Evolutionary conservation across 2,797 vertebrate genomes (phyloP), one percentile per base, ranked within the genome.

Genomic region (Myripristis murdjan): DNA sequence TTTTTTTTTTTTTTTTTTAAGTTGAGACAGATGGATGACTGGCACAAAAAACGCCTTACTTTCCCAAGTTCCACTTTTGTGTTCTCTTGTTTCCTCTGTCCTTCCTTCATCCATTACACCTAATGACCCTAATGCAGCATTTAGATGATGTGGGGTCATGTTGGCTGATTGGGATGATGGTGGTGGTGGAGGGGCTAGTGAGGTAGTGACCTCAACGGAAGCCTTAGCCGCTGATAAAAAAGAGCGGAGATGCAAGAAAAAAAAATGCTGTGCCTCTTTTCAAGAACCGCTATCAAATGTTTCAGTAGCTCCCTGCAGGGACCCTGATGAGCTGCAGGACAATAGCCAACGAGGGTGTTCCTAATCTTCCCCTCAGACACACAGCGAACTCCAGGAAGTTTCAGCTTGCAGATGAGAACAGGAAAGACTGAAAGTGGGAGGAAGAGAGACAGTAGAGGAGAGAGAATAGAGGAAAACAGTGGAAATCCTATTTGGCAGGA

Each of bases 211-310:
- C 65, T 87, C 79, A 79, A 72, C 73, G 88, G 86, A 90, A 88
- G 70, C 77, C 80, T 84, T 75, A 58, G 67, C 65, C 75, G 64
- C 83, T 86, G 90, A 89, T 89, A 86, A 88, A n/a, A n/a, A 75
- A 51, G 78, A 62, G 6, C n/a, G 12, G 57, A 58, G 54, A 69
- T 24, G 62, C 64, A 74, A 56, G 54, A 82, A 79, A 80, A 75
- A 75, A 73, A 85, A 79, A 72, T 7, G 60, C 71, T 58, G 65
- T 81, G 59, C 83, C 81, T 65, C 75, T 75, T 85, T 77, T 71
- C 65, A 70, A 56, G 35, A 65, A 46, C 53, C 56, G 63, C 70
- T 82, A 85, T 88, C 66, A 70, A 80, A 83, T 59, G 69, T 71
- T 79, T 86, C 77, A 71, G 73, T 26, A 18, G 59, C 64, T 77